Base-by-base conservation (phyloP, 2,888 invertebrate species). In the Athalia circularis region DNA sequence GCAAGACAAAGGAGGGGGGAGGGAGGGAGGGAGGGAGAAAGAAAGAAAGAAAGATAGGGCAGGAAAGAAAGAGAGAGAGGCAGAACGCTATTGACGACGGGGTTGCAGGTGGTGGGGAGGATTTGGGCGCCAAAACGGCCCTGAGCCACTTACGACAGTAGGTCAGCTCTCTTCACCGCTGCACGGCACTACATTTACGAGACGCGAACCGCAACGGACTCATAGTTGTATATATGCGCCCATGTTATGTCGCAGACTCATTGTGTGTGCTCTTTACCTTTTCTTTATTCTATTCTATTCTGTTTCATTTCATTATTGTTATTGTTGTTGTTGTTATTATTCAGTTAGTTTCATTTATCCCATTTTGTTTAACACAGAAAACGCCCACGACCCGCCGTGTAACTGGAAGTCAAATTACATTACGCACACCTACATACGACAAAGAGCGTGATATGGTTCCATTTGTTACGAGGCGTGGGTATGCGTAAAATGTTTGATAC, bases 121-220 rank as follows among this genome's bases (percentile, higher is more conserved):
- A 89, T 89, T 90, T 90, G 89, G 89, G 88, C 90, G 90, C 87
- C 87, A 86, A 75, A 64, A 85, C 88, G 90, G 88, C 90, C 89
- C 90, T 90, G 90, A 89, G 89, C 90, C 89, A 90, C 90, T 90
- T 89, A 89, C 88, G 86, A 88, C 89, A 90, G 90, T 90, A 90
- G 90, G 90, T 90, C 75, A 90, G 87, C 89, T 89, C 90, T 89
- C 89, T 89, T 89, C 88, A 87, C 88, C 54, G n/a, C n/a, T 13
- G 29, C 74, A 48, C 13, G 50, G 75, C 29, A 75, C 75, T 50
- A 75, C 62, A 75, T 72, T 50, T 47, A 45, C 57, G 59, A 75
- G 75, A 75, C 62, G 48, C 62, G 75, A 75, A 64, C 72, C 72
- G 72, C 72, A 59, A 59, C 72, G 72, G 72, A 72, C 72, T 72